Evolutionary conservation across 1,140 invertebrate species (phyloP).

Genomic region (Euborellia annulipes): DNA sequence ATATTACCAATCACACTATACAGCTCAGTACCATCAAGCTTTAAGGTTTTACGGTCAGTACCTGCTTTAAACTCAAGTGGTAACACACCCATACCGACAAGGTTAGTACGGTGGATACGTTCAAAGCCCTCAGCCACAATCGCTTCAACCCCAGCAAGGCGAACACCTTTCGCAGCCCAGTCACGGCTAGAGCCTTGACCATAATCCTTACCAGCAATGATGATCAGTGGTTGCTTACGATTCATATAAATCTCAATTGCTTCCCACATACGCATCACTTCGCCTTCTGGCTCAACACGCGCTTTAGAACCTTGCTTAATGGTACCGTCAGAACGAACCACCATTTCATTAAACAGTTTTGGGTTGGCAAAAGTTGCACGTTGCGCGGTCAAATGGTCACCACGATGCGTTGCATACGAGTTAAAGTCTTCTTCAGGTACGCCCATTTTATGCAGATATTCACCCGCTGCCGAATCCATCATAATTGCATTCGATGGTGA

Average conservation of each 20-base stretch:
- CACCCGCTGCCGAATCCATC: constrained; percentile 1
- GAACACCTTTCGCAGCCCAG: constrained; percentile 10
- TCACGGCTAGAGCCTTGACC: constrained; percentile 7
- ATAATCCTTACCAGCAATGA: constrained; percentile 11
- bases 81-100: constrained; percentile 10
- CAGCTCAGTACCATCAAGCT: background rate
- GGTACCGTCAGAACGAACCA: no score
- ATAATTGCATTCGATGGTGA: constrained; percentile 5
- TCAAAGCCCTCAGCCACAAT: constrained; percentile 10
- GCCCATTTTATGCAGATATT: constrained; percentile 5
- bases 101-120: constrained; percentile 10
- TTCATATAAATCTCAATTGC: background rate
- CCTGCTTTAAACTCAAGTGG: constrained; percentile 5
- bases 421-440: constrained; percentile 6
- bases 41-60: background rate
- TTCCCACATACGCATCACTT: background rate
- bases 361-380: constrained; percentile 11
- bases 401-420: constrained; percentile 8
- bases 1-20: no score
- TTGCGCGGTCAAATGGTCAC: constrained; percentile 9
- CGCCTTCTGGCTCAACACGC: background rate
- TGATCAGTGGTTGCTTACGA: background rate
- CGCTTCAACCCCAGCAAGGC: constrained; percentile 8
- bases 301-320: no score
- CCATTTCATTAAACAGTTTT: constrained; percentile 5